These are phyloP conservation scores for Aplysia californica DNA, from an alignment of 1,140 invertebrate genomes.

Conservation along the genomic window DNA sequence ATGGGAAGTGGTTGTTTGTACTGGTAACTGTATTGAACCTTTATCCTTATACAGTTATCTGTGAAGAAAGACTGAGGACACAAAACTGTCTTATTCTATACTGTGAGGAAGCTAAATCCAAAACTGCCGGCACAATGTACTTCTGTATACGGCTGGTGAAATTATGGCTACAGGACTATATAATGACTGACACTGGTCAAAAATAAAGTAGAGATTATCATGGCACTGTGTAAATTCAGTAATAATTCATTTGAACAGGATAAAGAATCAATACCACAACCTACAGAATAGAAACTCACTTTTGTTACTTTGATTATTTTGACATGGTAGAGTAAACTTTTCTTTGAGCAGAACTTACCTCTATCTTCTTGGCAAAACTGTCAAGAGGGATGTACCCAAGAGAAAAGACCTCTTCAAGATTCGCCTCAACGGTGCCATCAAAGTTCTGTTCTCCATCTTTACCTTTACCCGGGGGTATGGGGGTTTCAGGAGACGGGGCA, in stretches of 20 bases:
- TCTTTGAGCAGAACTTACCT: slow-evolving; percentile 21
- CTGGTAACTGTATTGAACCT: neutral
- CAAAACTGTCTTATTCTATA: neutral
- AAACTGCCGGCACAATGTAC: too few species aligned
- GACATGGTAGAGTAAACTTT: neutral
- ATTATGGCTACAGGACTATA: too few species aligned
- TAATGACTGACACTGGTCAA: neutral
- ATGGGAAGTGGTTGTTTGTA: neutral
- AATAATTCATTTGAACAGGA: neutral
- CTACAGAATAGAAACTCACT: neutral
- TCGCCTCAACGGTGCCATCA: neutral
- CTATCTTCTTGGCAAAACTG: slow-evolving; percentile 16
- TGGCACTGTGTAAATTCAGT: neutral
- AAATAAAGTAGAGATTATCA: neutral
- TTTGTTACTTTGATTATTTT: neutral
- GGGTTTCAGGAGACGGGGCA: neutral
- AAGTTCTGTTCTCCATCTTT: neutral
- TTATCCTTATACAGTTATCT: neutral
- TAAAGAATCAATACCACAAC: neutral
- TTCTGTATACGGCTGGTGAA: too few species aligned
- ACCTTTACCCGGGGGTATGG: too few species aligned
- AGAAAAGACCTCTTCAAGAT: slow-evolving; percentile 31
- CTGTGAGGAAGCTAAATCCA: too few species aligned
- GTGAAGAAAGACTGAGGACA: neutral
- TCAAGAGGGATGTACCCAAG: slow-evolving; percentile 32